Base-by-base conservation (phyloP, 2,888 invertebrate genomes). In the Emmelina monodactyla region DNA sequence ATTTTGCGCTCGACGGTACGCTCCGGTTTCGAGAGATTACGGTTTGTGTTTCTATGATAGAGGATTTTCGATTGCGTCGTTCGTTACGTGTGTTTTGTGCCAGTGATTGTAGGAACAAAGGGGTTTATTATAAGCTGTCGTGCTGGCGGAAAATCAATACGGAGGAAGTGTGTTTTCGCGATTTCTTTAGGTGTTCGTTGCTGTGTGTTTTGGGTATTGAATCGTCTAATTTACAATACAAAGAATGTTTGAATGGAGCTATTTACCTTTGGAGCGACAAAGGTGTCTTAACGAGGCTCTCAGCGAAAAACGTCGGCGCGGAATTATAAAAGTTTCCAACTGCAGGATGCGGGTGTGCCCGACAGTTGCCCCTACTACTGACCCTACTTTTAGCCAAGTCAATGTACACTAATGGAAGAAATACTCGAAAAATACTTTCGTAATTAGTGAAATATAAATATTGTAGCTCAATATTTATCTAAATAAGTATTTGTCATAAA, bases 201-300 rank as follows among this genome's bases (percentile, higher is more conserved):
- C n/a, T n/a, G n/a, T n/a, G n/a, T n/a, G n/a, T n/a, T n/a, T n/a
- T n/a, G n/a, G n/a, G n/a, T n/a, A n/a, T n/a, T n/a, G 25, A 31
- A 32, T 40, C 46, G 40, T 47, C 50, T 61, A 58, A 62, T 62
- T 62, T 58, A 61, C 60, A 67, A 65, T 63, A 63, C 52, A 63
- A 63, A 64, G 62, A 66, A 62, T 62, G 48, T 51, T 55, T 54
- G 54, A 60, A 58, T 54, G 49, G 45, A 52, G 58, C 51, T 58
- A 55, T 65, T 64, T 66, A 58, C 60, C 53, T 58, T 54, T 46
- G 52, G 50, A 53, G 56, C 51, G 50, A 66, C 64, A 67, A 67
- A 66, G 62, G 62, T 63, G 55, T 45, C 62, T 53, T 65, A 67
- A 66, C 59, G 66, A 64, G 58, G 50, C 46, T 44, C 55, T 51